These are phyloP conservation scores for Mimas tiliae DNA, from an alignment of 2,888 invertebrate species.

Conservation along the genomic window DNA sequence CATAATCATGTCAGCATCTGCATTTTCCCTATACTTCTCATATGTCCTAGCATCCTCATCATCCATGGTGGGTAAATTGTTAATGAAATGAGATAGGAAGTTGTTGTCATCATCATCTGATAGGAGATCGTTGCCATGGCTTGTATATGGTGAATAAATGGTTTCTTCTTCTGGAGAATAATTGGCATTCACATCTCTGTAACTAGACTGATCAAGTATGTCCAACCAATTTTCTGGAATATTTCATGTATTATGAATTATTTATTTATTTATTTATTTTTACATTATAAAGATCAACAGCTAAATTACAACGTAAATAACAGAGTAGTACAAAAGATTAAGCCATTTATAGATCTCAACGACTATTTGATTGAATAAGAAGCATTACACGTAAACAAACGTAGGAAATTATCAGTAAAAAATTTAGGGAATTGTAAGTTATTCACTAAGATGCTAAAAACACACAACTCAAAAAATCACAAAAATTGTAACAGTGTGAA, in stretches of 20 bases:
- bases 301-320: too few relatives aligned
- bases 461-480: too few relatives aligned
- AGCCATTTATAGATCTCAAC: too few relatives aligned
- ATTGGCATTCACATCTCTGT: conserved; percentile 67
- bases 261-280: too few relatives aligned
- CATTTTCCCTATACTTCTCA: conserved; percentile 69
- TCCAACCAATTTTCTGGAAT: conserved; percentile 81
- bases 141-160: conserved; percentile 67
- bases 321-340: too few relatives aligned
- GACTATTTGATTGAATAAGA: too few relatives aligned
- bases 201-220: conserved; percentile 74
- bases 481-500: too few relatives aligned
- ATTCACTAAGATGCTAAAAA: too few relatives aligned
- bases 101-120: conserved; percentile 69
- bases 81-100: conserved; percentile 70
- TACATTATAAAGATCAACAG: too few relatives aligned
- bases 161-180: conserved; percentile 75
- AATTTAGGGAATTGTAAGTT: too few relatives aligned
- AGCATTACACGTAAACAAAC: too few relatives aligned
- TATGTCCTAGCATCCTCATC: conserved; percentile 66
- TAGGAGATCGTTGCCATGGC: conserved; percentile 60
- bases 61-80: conserved; percentile 69
- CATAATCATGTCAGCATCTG: conserved; percentile 76
- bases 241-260: conserved; percentile 22
- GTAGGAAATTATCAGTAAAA: too few relatives aligned